Percentiles rank a stretch among this genome's conserved stretches.
Evolutionary conservation across 2,888 invertebrate species (phyloP).

Genomic region (Chloroclystis v-ata): DNA sequence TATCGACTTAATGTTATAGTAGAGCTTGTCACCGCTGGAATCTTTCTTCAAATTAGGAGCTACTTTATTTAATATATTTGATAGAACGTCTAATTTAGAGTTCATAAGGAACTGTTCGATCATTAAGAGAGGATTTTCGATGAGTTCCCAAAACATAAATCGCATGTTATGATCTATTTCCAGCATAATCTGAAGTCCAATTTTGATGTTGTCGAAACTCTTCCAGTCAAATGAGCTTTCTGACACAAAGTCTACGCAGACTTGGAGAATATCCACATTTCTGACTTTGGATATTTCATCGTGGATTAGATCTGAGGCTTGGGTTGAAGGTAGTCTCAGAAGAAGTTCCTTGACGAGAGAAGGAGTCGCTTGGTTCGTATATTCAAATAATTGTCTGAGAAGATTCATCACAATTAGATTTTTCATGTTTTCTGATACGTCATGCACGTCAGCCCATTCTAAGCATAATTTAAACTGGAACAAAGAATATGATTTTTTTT

Average conservation of each 20-base stretch:
- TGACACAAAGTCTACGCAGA: constrained; percentile 80
- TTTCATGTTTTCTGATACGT: constrained; percentile 76
- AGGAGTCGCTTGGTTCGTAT: constrained; percentile 65
- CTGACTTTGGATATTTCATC: constrained; percentile 80
- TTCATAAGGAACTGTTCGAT: constrained; percentile 94
- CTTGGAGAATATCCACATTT: constrained; percentile 80
- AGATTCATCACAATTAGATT: constrained; percentile 74
- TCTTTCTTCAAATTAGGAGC: constrained; percentile 63
- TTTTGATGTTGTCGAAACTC: constrained; percentile 79
- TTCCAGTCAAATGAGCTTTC: constrained; percentile 69
- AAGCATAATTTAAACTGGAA: constrained; percentile 81
- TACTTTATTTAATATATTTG: constrained; percentile 79
- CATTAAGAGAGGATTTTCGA: constrained; percentile 85
- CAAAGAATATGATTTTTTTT: background rate
- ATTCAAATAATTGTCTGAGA: constrained; percentile 76
- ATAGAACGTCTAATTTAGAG: constrained; percentile 83
- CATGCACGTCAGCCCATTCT: constrained; percentile 83
- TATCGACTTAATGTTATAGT: constrained; percentile 79
- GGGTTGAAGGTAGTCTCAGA: constrained; percentile 75
- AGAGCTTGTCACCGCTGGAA: constrained; percentile 72
- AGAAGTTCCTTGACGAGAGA: constrained; percentile 75
- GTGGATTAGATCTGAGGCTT: constrained; percentile 80
- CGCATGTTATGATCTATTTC: constrained; percentile 78
- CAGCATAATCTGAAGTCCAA: constrained; percentile 83
- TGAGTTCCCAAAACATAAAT: constrained; percentile 80